Base-by-base conservation (phyloP, 1,140 invertebrate species). In the Ceratosolen solmsi region DNA sequence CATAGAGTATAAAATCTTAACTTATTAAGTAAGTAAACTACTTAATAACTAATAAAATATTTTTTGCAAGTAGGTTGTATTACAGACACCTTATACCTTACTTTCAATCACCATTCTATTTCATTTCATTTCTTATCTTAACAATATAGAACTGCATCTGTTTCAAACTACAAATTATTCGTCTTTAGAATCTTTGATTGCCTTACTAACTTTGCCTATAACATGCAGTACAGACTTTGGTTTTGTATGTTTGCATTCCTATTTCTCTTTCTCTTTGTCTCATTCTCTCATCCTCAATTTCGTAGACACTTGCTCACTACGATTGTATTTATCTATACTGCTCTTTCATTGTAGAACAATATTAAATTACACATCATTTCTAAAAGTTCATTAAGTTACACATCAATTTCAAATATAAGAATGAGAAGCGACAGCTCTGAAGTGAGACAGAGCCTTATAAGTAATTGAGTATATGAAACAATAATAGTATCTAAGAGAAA, bases 141-240 rank as follows among this genome's bases (percentile, higher is more conserved):
- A 54, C 9, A 54, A 25, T 11, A 1, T 33, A n/a, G 15, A 1
- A 25, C 25, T 36, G 49, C 77, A 54, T 58, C 49, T 58, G 54
- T 58, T 79, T 58, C 68, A 41, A 56, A 79, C 68, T 72, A 41
- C 68, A 38, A 72, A 36, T 72, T 60, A 60, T 79, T 72, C 68
- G 54, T 79, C 68, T 58, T 72, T 72, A 72, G 56, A 79, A 79
- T 72, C 78, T 30, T 60, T 58, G 65, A 72, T 72, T 79, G 49
- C 60, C 25, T 38, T 72, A 41, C 49, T 36, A 49, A 70, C 63
- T 41, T 36, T 25, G 25, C 36, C 65, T 30, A 51, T 5, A 25
- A n/a, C 75, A 49, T 49, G 33, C 58, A 25, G 46, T 20, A 11
- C 11, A 8, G 20, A 1, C 54, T 74, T 15, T 1, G 2, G 9